These are phyloP conservation scores for pig (Sus scrofa) DNA, from an alignment of 2,113 vertebrate genomes.

Conservation along the genomic window DNA sequence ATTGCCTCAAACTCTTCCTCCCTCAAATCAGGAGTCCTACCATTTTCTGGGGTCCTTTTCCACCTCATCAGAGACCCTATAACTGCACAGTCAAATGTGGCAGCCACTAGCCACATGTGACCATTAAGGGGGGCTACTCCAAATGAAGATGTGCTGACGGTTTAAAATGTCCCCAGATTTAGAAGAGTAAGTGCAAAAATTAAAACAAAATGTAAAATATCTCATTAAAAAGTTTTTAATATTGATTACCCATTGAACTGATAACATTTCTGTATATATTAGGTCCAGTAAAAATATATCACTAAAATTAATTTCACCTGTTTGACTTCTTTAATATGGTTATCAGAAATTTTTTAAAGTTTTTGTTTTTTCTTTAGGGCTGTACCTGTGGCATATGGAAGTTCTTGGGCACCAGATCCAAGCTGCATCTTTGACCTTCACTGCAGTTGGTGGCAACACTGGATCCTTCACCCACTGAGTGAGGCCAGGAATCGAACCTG, in stretches of 20 bases:
- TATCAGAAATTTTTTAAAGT: too few relatives aligned
- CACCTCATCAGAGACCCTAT: too few relatives aligned
- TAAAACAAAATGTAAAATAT: neutral
- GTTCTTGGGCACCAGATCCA: too few relatives aligned
- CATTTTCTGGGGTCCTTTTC: neutral
- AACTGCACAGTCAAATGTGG: neutral
- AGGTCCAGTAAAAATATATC: neutral
- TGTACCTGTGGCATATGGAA: too few relatives aligned
- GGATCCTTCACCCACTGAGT: too few relatives aligned
- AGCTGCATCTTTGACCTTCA: too few relatives aligned
- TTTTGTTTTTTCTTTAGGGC: too few relatives aligned
- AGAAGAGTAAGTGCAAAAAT: neutral
- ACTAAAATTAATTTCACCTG: constrained; percentile 6
- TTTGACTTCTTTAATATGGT: neutral
- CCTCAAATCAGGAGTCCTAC: neutral
- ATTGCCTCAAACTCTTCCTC: neutral
- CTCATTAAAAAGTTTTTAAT: neutral
- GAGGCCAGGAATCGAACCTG: too few relatives aligned
- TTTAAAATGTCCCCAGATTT: neutral
- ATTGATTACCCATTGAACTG: neutral
- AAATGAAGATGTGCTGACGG: neutral
- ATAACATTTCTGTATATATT: neutral
- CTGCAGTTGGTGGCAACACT: too few relatives aligned
- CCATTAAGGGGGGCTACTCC: neutral
- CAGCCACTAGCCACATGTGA: neutral